Conservation (phyloP, 2,888 invertebrate species). For the Pocota personata region DNA sequence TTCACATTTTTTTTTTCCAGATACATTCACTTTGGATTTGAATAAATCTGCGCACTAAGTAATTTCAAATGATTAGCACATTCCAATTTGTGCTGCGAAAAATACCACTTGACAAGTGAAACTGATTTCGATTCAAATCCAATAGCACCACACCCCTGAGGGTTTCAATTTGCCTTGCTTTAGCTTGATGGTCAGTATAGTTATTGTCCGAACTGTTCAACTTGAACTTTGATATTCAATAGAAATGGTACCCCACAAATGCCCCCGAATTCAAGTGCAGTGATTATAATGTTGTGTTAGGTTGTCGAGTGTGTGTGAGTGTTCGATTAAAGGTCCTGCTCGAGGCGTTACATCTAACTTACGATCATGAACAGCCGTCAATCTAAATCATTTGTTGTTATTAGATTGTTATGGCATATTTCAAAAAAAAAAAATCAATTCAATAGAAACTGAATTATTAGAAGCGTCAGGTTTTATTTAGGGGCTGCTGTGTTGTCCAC, state of each 20-base stretch:
- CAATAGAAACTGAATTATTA: neutral
- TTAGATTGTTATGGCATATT: neutral
- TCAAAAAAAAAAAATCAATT: neutral
- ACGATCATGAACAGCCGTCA: neutral
- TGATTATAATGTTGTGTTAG: neutral
- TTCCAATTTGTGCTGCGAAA: neutral
- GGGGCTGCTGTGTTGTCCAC: neutral
- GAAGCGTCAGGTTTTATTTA: neutral
- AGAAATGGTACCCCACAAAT: neutral
- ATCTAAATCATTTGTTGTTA: neutral
- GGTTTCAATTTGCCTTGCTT: neutral
- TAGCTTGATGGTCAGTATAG: neutral
- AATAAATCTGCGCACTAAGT: neutral
- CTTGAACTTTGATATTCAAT: constrained; percentile 3
- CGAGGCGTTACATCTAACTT: neutral
- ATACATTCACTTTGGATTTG: neutral
- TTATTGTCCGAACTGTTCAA: neutral
- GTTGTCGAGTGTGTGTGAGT: neutral
- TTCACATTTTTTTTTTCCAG: neutral
- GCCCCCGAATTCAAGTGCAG: neutral
- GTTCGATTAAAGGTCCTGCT: neutral
- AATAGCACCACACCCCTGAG: neutral
- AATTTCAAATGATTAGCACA: neutral
- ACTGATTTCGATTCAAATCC: neutral
- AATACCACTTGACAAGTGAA: neutral